Base-by-base conservation (phyloP, 2,888 invertebrate genomes). In the Abrostola tripartita region DNA sequence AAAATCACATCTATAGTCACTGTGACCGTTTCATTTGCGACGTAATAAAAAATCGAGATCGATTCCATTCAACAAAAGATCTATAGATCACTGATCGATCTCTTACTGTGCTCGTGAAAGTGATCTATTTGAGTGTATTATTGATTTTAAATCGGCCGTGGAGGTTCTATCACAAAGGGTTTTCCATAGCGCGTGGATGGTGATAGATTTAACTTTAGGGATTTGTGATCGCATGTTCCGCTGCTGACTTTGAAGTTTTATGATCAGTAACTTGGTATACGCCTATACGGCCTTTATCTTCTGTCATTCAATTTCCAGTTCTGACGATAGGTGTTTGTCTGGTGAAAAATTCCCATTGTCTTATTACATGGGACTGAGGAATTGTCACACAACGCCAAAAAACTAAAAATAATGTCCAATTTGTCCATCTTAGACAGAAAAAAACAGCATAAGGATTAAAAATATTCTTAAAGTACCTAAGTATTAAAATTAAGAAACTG, bases 71-170 rank as follows among this genome's bases (percentile, higher is more conserved):
- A 88, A 94, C 94, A 94, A 94, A 87, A 89, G 91, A 88, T 88
- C 85, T 88, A 88, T 89, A 90, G 90, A 90, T 88, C 91, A 87
- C 87, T 89, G 89, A 91, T 92, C 90, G 92, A 90, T 92, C 89
- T 88, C 92, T 92, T 83, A 92, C 92, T 91, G 92, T 85, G 94
- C 90, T 89, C 88, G 84, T 85, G 88, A 89, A 89, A 88, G 90
- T 88, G 87, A 84, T 89, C 90, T 91, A 87, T 89, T 93, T 90
- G 87, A 88, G 82, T 72, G 81, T 86, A 80, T 90, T 93, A 93
- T 93, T 92, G 92, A 93, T 92, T 94, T 92, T 90, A 87, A 92
- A 94, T 92, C 88, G 77, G 84, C 87, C 89, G 88, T 90, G 88
- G 84, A 89, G 87, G 83, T 81, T 81, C 72, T 64, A 81, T 84